Percentiles rank a stretch among this genome's conserved stretches.
phyloP scores from a whole-genome alignment of 2,888 invertebrate species.

The Plemyria rubiginata region DNA sequence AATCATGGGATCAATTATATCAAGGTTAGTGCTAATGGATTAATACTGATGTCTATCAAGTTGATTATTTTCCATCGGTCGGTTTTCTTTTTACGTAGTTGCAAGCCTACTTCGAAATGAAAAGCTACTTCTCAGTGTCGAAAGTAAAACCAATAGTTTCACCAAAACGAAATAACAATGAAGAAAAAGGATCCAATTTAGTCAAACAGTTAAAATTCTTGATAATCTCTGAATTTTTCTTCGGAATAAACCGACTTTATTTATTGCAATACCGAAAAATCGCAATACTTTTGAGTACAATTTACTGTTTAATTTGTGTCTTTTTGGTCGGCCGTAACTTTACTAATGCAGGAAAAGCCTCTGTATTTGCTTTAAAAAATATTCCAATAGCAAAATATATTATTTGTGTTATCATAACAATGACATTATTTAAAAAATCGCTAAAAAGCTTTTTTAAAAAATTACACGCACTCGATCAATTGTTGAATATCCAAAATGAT shows the following conservation, averaged over 20 bases:
- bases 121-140: not conserved
- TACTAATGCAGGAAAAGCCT: not conserved
- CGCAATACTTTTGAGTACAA: not conserved
- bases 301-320: constrained; percentile 7
- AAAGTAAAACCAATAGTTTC: constrained; percentile 5
- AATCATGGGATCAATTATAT: no score
- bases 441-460: constrained; percentile 49
- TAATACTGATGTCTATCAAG: no score
- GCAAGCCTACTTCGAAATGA: constrained; percentile 1
- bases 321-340: not conserved
- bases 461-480: constrained; percentile 54
- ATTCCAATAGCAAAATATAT: constrained; percentile 52
- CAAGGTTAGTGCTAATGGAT: no score
- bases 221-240: constrained; percentile 2
- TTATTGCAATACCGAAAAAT: constrained; percentile 41
- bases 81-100: not conserved
- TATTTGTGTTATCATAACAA: constrained; percentile 46
- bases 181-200: not conserved
- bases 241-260: constrained; percentile 19
- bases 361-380: constrained; percentile 45
- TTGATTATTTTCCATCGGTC: no score
- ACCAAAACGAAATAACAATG: not conserved
- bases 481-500: constrained; percentile 55
- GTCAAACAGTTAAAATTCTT: constrained; percentile 13
- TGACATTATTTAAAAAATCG: constrained; percentile 47